These are phyloP conservation scores for Tenualosa thibaudeaui DNA, from an alignment of 2,797 vertebrate species.

Conservation along the genomic window DNA sequence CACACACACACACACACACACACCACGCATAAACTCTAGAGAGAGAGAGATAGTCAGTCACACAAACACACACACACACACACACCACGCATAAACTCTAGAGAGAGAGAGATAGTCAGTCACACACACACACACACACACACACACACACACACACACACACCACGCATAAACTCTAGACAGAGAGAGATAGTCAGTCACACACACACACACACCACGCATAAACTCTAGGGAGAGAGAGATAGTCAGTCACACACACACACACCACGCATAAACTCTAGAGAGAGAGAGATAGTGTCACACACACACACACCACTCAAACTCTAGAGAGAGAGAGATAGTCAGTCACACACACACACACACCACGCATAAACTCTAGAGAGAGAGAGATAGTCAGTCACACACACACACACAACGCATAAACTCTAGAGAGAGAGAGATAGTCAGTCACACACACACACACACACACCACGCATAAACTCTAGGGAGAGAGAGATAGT, in stretches of 20 bases:
- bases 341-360: neutral
- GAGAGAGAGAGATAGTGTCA: neutral
- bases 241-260: neutral
- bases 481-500: too few species aligned
- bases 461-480: neutral
- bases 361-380: neutral
- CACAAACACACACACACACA: conserved; percentile 74
- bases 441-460: too few species aligned
- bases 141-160: neutral
- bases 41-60: neutral
- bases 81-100: conserved; percentile 93
- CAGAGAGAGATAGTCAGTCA: too few species aligned
- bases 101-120: too few species aligned
- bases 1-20: conserved; percentile 2
- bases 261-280: neutral
- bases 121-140: neutral
- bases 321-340: neutral
- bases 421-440: neutral
- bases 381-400: neutral
- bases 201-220: neutral
- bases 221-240: neutral
- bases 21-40: too few species aligned
- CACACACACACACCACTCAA: too few species aligned
- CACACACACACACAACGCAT: neutral
- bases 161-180: neutral